Percentiles rank a stretch among this genome's conserved stretches.
These are phyloP conservation scores for Cetonia aurata DNA, from an alignment of 2,888 invertebrate species.

Conservation along the genomic window DNA sequence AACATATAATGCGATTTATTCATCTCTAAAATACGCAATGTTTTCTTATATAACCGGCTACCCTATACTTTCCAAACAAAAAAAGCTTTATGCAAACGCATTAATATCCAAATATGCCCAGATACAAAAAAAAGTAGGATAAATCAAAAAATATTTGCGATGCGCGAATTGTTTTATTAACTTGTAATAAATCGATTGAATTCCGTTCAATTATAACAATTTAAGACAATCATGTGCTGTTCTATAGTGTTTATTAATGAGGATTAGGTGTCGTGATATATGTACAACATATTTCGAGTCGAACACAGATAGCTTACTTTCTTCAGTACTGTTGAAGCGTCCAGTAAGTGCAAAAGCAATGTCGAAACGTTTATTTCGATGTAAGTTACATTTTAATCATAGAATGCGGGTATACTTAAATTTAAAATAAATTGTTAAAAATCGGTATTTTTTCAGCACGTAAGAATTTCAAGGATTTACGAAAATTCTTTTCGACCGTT, in stretches of 20 bases:
- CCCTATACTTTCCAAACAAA: no score
- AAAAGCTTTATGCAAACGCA: no score
- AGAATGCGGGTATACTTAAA: neutral
- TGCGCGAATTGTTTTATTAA: neutral
- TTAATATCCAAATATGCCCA: neutral
- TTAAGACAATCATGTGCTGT: neutral
- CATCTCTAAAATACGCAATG: no score
- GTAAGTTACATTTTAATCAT: constrained; percentile 12
- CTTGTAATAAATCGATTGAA: neutral
- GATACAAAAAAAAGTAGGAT: neutral
- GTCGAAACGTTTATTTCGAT: constrained; percentile 16
- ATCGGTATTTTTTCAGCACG: constrained; percentile 4
- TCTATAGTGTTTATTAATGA: constrained; percentile 13
- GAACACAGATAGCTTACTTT: constrained; percentile 14
- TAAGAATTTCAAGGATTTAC: constrained; percentile 22
- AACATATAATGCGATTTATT: no score
- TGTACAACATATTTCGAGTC: neutral
- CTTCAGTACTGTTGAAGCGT: constrained; percentile 6
- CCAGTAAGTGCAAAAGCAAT: constrained; percentile 11
- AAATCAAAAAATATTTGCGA: neutral
- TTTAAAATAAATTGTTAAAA: constrained; percentile 6
- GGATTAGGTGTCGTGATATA: constrained; percentile 31
- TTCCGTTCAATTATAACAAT: constrained; percentile 15
- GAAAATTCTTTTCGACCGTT: constrained; percentile 30
- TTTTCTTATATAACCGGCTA: no score